Evolutionary conservation across 2,797 vertebrate genomes (phyloP), one percentile per base, ranked within the genome.

Genomic region (Epinephelus malabaricus): DNA sequence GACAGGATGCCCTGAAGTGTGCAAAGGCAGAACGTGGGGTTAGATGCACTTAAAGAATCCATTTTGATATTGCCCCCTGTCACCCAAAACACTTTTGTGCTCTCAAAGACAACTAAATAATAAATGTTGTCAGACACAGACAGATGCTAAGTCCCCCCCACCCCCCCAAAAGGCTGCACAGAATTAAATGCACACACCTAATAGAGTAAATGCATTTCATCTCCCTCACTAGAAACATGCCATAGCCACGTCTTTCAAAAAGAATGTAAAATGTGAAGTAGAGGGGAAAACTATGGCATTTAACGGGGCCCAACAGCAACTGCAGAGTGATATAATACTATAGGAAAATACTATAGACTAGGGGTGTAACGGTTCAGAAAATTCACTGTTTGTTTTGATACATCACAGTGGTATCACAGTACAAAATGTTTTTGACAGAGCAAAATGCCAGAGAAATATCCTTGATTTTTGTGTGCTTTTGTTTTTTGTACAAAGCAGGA

Each of bases 101-200:
- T 94, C 79, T 92, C 90, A 92, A 85, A 88, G 69, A 92, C 85
- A 67, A 79, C 93, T 95, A 88, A 95, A 96, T 96, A 94, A 95
- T 95, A 85, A 45, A 95, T 95, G 88, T 54, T 49, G 59, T 64
- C 66, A 68, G 90, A 89, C 80, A 81, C 19, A 84, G 91, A 78
- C 89, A 89, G 91, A 89, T 84, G 89, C 81, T 78, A 59, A 80
- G 64, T 59, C 61, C 14, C 13, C 15, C 11, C 2, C 13, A 5
- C 27, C 14, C n/a, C 43, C n/a, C 72, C 80, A 77, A 92, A 92
- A 92, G 84, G 79, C 68, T 60, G 72, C 53, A 14, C 1, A 46
- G 84, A 90, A 92, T 94, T 86, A 94, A 94, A 93, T 80, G 88
- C 78, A 88, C 86, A 90, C 89, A 86, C 79, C 83, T 91, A 89